Conservation (phyloP, 2,888 invertebrate species). For the Mythimna albipuncta region DNA sequence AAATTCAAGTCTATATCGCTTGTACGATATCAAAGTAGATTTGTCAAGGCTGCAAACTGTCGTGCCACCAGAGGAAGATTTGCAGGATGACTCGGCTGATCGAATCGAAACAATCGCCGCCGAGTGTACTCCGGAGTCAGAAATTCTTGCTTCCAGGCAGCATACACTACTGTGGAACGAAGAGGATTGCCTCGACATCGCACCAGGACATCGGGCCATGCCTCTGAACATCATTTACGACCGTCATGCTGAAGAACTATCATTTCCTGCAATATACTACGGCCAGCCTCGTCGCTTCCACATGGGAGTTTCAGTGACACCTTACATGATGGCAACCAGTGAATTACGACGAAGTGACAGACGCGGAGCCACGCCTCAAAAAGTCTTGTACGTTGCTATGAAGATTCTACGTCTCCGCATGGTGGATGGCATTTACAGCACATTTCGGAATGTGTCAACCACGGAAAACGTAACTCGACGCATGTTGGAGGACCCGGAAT, state of each 20-base stretch:
- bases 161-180: conserved; percentile 11
- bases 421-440: conserved; percentile 11
- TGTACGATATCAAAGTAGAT: conserved; percentile 12
- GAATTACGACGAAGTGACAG: conserved; percentile 12
- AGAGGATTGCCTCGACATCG: conserved; percentile 11
- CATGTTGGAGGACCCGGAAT: conserved; percentile 8
- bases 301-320: conserved; percentile 9
- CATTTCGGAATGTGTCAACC: neutral
- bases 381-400: conserved; percentile 22
- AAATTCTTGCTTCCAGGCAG: conserved; percentile 6
- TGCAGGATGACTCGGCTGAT: neutral
- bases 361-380: conserved; percentile 25
- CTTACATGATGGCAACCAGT: conserved; percentile 15
- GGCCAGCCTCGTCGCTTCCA: conserved; percentile 1
- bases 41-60: conserved; percentile 2
- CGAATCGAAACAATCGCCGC: neutral
- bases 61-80: fast-evolving
- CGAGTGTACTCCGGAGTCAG: neutral
- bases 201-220: conserved; percentile 2
- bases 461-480: conserved; percentile 2
- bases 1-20: neutral
- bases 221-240: conserved; percentile 14
- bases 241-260: conserved; percentile 12
- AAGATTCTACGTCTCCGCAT: conserved; percentile 2
- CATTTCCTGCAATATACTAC: conserved; percentile 13